phyloP scores from a whole-genome alignment of 2,113 vertebrate species.

The Cyanoramphus novaezelandiae region DNA sequence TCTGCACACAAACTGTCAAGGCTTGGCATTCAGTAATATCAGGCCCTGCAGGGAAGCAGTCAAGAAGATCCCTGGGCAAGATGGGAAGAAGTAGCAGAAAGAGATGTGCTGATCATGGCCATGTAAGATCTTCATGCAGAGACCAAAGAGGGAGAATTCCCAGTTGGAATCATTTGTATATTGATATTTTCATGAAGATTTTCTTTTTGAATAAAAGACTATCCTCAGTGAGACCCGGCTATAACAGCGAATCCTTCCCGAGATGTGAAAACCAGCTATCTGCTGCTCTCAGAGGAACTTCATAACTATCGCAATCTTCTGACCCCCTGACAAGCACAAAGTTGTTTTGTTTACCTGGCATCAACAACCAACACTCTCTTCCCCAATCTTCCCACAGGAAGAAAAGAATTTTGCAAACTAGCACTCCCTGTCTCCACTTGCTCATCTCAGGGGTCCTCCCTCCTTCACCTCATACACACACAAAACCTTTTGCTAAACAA shows the following conservation, averaged over 20 bases:
- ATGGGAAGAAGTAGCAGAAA: background rate
- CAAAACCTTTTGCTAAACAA: background rate
- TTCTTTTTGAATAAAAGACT: background rate
- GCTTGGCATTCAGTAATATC: background rate
- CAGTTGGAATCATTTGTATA: background rate
- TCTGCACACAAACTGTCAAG: rapidly evolving
- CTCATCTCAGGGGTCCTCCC: background rate
- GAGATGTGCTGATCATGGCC: background rate
- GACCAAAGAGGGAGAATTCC: background rate
- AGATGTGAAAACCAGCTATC: background rate
- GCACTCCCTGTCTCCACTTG: background rate
- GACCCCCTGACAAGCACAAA: background rate
- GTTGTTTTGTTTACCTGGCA: background rate
- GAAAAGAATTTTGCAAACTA: background rate
- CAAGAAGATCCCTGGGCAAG: background rate
- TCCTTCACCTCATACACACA: background rate
- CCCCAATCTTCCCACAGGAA: background rate
- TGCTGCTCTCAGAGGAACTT: background rate
- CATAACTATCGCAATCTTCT: background rate
- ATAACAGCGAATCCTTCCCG: background rate
- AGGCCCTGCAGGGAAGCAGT: background rate
- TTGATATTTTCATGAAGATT: background rate
- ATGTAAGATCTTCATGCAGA: background rate
- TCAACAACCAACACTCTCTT: background rate
- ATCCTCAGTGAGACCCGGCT: background rate